Evolutionary conservation across 2,888 invertebrate species (phyloP), one percentile per base, ranked within the genome.

Genomic region (Sepiola atlantica): DNA sequence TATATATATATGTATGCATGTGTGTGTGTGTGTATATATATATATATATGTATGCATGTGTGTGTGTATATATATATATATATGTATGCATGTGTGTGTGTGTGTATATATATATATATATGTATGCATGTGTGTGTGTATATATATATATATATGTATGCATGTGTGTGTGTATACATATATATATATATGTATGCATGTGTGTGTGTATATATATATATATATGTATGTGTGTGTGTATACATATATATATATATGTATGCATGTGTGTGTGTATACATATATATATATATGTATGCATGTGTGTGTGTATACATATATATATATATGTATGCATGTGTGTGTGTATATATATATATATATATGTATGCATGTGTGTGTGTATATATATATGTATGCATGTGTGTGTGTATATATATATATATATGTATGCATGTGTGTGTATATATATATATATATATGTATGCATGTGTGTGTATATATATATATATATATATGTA

Each of bases 91-190:
- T n/a, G n/a, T n/a, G n/a, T n/a, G n/a, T n/a, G n/a, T n/a, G n/a
- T n/a, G n/a, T n/a, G n/a, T n/a, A n/a, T n/a, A 77, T 77, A 77
- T 77, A 77, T 77, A 77, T 77, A 77, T 77, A 77, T 77, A 77
- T 77, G 28, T 77, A 77, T 77, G 28, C 24, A 77, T 77, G 28
- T 77, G 77, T 77, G 28, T 77, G 77, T 77, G 77, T 77, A 24
- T 77, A 24, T 77, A 24, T 77, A 24, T 77, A 77, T 77, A 77
- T 77, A 77, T 77, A 77, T 77, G 28, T 77, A 77, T 77, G 28
- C 24, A 77, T 77, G 28, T 77, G 28, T 77, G 28, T 77, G 28
- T 77, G 28, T 77, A 77, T 77, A 77, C 24, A 77, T 77, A 77
- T 77, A 77, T 77, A 77, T 77, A 77, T 77, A 77, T 77, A 77